Evolutionary conservation across 2,113 vertebrate genomes (phyloP).

Genomic region (Neotragus pygmaeus): DNA sequence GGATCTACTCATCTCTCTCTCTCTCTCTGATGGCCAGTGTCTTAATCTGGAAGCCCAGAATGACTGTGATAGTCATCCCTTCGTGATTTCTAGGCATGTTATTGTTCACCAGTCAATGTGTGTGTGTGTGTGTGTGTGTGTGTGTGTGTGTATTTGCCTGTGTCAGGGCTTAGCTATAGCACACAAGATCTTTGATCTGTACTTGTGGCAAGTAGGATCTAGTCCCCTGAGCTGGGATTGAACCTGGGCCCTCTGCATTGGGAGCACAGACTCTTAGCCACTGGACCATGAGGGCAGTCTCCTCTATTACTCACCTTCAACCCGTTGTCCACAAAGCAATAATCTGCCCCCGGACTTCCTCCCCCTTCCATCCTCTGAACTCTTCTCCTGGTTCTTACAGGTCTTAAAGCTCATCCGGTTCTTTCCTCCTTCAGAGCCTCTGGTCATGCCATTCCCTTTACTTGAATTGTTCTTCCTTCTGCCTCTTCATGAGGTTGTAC

Average conservation of each 20-base stretch:
- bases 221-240: not conserved
- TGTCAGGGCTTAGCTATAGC: not conserved
- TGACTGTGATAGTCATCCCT: too few relatives aligned
- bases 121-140: not conserved
- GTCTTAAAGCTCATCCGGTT: not conserved
- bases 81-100: accelerated
- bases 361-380: not conserved
- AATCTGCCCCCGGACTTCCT: not conserved
- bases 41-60: not conserved
- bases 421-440: not conserved
- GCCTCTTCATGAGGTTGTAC: not conserved
- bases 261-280: not conserved
- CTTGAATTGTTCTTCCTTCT: not conserved
- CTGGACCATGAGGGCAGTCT: not conserved
- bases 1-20: too few relatives aligned
- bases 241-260: not conserved
- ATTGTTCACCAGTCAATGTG: not conserved
- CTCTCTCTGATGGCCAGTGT: too few relatives aligned
- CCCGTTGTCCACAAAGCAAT: not conserved
- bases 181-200: not conserved
- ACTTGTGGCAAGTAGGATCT: not conserved
- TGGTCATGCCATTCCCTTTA: not conserved
- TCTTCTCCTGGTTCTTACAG: not conserved
- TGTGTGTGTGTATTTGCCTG: not conserved
- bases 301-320: not conserved